Base-by-base conservation (phyloP, 2,888 invertebrate genomes). In the Trachelus stipa region DNA sequence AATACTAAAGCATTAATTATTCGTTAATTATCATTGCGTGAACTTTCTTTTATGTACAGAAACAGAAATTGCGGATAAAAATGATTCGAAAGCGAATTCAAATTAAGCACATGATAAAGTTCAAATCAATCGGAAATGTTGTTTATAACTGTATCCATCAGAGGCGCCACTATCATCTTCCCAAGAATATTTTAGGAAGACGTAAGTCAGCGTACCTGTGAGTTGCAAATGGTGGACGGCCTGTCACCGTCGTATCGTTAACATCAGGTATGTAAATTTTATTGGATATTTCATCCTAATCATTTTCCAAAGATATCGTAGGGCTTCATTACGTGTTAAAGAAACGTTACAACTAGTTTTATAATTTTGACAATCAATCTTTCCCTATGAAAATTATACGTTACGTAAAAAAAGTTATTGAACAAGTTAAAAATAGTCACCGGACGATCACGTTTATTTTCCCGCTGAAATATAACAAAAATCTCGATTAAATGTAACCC, bases 191-290 rank as follows among this genome's bases (percentile, higher is more conserved):
- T 84, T 83, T 77, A 81, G 76, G 83, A 81, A 79, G 81, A 80
- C 79, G 82, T 78, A 80, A 81, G 81, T 83, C 85, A 81, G 82
- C 83, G 84, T 84, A 84, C 85, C 85, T 85, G 87, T 78, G 85
- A 88, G 87, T 89, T 87, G 90, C 88, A 90, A 91, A 90, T 91
- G 91, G 91, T 91, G 90, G 90, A 88, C 84, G 87, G 89, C 84
- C 88, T 89, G 88, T 89, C 90, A 89, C 87, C 85, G 82, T 90
- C 84, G 88, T 88, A 81, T 85, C 87, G 87, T 87, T 90, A 90
- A 91, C 90, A 90, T 89, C 90, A 90, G 90, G 90, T 91, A 89
- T 77, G 86, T 79, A 71, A 79, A 78, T 79, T 80, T 80, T 33
- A 9, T 71, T 31, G 1, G 6, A 71, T 31, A 71, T 9, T 31